These are phyloP conservation scores for Scatophagus argus DNA, from an alignment of 2,113 vertebrate genomes.

Conservation along the genomic window DNA sequence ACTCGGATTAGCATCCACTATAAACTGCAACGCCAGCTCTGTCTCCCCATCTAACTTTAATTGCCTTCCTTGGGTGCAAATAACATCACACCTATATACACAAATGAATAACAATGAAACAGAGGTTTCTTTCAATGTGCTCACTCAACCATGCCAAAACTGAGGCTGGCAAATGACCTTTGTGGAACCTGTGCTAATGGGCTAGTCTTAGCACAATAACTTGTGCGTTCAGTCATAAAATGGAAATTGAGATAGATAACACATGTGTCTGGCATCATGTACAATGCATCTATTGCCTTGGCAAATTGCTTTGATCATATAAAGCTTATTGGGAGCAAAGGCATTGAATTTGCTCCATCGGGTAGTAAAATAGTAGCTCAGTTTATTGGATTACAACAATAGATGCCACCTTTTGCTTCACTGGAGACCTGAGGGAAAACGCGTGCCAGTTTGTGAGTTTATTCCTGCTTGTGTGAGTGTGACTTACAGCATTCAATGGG, in stretches of 20 bases:
- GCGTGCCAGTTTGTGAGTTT: constrained; percentile 18
- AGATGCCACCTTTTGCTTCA: constrained; percentile 56
- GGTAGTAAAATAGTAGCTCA: constrained; percentile 54
- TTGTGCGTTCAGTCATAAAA: constrained; percentile 69
- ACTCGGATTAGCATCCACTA: constrained; percentile 35
- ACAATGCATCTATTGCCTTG: constrained; percentile 69
- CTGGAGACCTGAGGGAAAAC: constrained; percentile 30
- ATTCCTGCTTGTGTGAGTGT: background rate
- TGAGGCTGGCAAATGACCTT: constrained; percentile 63
- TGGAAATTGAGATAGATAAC: constrained; percentile 59
- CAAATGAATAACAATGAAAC: constrained; percentile 64
- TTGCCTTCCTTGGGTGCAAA: constrained; percentile 50
- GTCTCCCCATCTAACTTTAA: constrained; percentile 47
- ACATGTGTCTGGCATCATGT: constrained; percentile 62
- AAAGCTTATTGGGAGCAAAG: constrained; percentile 55
- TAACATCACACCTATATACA: constrained; percentile 50
- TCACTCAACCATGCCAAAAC: constrained; percentile 57
- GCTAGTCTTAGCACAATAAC: constrained; percentile 63
- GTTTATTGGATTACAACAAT: constrained; percentile 69
- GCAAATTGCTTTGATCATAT: constrained; percentile 66
- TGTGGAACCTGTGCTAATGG: constrained; percentile 67
- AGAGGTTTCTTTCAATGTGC: constrained; percentile 67
- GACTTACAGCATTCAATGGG: constrained; percentile 98
- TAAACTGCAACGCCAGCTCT: constrained; percentile 49
- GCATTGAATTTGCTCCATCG: constrained; percentile 55